Conservation (phyloP, 2,888 invertebrate species). For the Chalcosyrphus nemorum region DNA sequence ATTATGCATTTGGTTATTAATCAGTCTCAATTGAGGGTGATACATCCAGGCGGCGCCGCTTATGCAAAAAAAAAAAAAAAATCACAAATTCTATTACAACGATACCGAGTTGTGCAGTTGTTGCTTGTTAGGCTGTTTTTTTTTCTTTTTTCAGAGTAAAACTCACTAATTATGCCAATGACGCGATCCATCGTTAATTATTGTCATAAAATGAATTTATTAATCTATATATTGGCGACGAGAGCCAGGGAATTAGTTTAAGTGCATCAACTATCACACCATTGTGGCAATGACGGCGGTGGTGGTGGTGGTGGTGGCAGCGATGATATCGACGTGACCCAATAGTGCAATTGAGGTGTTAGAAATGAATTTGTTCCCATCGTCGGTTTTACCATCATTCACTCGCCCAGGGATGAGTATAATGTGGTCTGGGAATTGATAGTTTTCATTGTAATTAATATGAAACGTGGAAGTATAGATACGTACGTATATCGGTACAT, state of each 20-base stretch:
- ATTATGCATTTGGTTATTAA: slow-evolving; percentile 6
- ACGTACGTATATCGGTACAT: background rate
- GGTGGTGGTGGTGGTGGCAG: background rate
- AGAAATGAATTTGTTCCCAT: slow-evolving; percentile 6
- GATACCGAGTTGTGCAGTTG: slow-evolving; percentile 13
- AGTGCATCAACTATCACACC: background rate
- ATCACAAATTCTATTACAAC: background rate
- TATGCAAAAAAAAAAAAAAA: background rate
- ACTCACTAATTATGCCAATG: slow-evolving; percentile 1
- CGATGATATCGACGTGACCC: slow-evolving; percentile 13
- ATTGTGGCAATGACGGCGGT: too few species aligned
- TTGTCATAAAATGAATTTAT: slow-evolving; percentile 38
- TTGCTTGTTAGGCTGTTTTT: too few species aligned
- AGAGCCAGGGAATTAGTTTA: slow-evolving; percentile 6
- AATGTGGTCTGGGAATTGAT: slow-evolving; percentile 8
- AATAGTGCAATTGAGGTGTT: slow-evolving; percentile 24
- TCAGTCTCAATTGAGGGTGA: background rate
- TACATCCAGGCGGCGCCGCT: background rate
- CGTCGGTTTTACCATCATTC: background rate
- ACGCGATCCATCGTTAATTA: slow-evolving; percentile 52
- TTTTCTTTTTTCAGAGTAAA: background rate
- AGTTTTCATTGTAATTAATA: slow-evolving; percentile 22
- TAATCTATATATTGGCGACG: slow-evolving; percentile 8
- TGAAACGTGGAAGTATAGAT: background rate
- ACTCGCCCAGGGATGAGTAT: too few species aligned